Base-by-base conservation (phyloP, 2,113 vertebrate genomes). In the Himantopus leucocephalus region DNA sequence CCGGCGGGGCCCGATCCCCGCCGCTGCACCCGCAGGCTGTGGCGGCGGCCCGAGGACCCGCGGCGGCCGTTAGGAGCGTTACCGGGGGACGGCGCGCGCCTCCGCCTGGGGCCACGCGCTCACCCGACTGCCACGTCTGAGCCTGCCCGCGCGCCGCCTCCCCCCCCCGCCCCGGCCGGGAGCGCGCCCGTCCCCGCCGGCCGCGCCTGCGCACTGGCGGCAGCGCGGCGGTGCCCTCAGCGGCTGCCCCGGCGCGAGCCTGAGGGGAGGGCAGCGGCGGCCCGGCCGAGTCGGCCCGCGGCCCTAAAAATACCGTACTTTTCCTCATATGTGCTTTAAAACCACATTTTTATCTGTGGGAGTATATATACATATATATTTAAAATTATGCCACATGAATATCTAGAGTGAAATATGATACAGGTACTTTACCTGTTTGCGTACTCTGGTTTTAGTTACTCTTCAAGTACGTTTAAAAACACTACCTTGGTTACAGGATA, bases 261-360 rank as follows among this genome's bases (percentile, higher is more conserved):
- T 3, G 29, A 32, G 52, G 11, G 5, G 6, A 19, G 5, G 45
- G 45, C 19, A 19, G 34, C 16, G 10, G 58, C 58, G 56, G 19
- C 32, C 27, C 30, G 18, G 19, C 30, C 18, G 30, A 29, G 27
- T 17, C 17, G 32, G 55, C 14, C 58, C 14, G 55, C 32, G 20
- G 32, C 14, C 63, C 14, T 26, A 19, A 26, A 62, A 67, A 10
- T 10, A 29, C 0, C 1, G 16, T 8, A 2, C 23, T n/a, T 53
- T 23, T 58, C 6, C 41, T 35, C 27, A 20, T 14, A 12, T 1
- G 10, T 43, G 34, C 55, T 43, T 34, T 50, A 52, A 90, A 29
- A 10, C 1, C 24, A 15, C 29, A 5, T 24, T 68, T 29, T 32
- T 21, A 21, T 26, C 37, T 27, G 8, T 29, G 37, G 34, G 59